A percentile compares a stretch with the other conserved stretches of the same genome.
These are phyloP conservation scores for Rhodeus uyekii DNA, from an alignment of 2,797 vertebrate genomes.

Conservation along the genomic window DNA sequence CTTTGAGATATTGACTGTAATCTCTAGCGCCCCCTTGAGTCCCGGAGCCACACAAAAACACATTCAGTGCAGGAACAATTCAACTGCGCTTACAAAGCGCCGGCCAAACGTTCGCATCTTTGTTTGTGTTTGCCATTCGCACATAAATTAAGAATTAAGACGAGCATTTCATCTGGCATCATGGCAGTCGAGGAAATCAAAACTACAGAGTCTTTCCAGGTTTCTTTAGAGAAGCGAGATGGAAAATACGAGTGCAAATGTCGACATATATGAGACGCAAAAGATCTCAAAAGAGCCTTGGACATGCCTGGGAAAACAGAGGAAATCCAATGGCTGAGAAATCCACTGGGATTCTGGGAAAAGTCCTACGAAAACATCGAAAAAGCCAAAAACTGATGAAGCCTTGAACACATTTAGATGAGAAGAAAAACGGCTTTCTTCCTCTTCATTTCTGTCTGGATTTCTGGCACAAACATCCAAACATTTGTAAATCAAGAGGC, in stretches of 20 bases:
- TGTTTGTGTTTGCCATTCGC: conserved; percentile 10
- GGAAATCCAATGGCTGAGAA: not conserved
- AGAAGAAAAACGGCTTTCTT: not conserved
- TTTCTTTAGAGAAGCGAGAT: not conserved
- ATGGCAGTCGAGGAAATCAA: conserved; percentile 11
- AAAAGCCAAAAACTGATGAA: not conserved
- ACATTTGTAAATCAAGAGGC: not conserved
- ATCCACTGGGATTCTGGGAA: not conserved
- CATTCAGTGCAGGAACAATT: not conserved
- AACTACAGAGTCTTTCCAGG: not conserved
- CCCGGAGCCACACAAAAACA: not conserved
- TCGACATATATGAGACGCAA: not conserved
- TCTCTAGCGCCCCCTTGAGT: not conserved
- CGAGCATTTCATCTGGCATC: conserved; percentile 3
- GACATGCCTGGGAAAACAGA: not conserved
- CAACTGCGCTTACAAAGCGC: not conserved
- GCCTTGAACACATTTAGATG: conserved; percentile 2
- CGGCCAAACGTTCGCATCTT: not conserved
- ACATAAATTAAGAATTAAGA: conserved; percentile 34
- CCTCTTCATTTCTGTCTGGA: not conserved
- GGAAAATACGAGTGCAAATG: not conserved
- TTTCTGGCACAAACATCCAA: not conserved
- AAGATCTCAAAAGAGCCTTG: not conserved
- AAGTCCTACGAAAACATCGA: not conserved
- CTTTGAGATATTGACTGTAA: not conserved